These are phyloP conservation scores for Tetramorium bicarinatum DNA, from an alignment of 2,888 invertebrate genomes.

Conservation along the genomic window DNA sequence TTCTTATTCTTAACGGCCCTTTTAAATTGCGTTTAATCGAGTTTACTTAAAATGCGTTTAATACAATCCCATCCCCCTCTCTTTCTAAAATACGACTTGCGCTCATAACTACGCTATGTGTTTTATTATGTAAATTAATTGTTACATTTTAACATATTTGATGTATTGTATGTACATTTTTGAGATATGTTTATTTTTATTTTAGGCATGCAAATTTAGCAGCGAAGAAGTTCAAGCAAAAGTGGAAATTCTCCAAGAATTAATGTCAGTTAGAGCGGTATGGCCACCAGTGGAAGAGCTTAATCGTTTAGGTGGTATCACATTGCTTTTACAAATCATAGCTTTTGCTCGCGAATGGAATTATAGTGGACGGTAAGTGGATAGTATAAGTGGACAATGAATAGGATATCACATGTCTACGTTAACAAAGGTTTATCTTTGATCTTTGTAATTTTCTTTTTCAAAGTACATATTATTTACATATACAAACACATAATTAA, in stretches of 20 bases:
- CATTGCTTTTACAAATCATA: constrained; percentile 94
- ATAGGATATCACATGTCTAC: not conserved
- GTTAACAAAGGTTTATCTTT: not conserved
- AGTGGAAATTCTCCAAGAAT: constrained; percentile 93
- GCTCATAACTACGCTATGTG: not conserved
- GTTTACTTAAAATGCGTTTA: not conserved
- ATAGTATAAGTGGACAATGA: not conserved
- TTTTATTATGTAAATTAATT: not conserved
- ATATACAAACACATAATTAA: not conserved
- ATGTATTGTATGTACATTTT: not conserved
- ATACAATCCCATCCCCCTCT: not conserved
- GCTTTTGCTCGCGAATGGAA: constrained; percentile 97
- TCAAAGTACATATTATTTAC: not conserved
- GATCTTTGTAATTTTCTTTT: not conserved
- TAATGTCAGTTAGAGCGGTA: constrained; percentile 91
- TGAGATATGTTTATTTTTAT: constrained; percentile 12
- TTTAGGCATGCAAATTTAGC: constrained; percentile 87
- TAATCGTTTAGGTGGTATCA: constrained; percentile 93
- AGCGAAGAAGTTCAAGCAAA: constrained; percentile 95
- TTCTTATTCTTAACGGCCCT: not conserved
- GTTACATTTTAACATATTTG: not conserved
- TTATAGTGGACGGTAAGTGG: constrained; percentile 91
- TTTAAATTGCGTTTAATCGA: not conserved
- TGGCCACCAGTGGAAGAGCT: constrained; percentile 97
- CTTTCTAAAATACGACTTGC: not conserved